phyloP scores from a whole-genome alignment of 2,797 vertebrate species.

The Linurgus olivaceus region DNA sequence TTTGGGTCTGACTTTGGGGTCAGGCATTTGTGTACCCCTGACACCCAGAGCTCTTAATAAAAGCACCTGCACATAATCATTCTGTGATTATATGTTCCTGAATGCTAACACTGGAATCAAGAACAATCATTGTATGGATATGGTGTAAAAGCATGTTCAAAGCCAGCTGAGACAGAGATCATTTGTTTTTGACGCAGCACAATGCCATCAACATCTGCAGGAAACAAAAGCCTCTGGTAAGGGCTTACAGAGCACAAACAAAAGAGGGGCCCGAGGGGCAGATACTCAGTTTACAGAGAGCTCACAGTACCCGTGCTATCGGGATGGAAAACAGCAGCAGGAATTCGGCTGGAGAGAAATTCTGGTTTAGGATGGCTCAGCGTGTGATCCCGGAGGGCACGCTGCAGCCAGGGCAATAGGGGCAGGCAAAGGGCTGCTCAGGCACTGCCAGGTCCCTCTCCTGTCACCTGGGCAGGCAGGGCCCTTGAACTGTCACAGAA shows the following conservation, averaged over 20 bases:
- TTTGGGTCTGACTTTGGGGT: no score
- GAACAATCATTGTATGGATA: neutral
- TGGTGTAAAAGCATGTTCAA: neutral
- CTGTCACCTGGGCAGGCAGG: neutral
- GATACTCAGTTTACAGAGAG: neutral
- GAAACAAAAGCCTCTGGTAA: neutral
- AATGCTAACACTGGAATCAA: neutral
- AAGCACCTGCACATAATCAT: no score
- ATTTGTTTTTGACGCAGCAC: neutral
- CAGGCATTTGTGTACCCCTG: no score
- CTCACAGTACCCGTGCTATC: neutral
- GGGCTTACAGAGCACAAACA: neutral
- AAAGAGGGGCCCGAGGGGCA: neutral
- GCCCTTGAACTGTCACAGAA: neutral
- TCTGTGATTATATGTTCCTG: no score
- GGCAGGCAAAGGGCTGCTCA: neutral
- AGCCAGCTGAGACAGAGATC: neutral
- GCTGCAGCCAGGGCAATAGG: neutral
- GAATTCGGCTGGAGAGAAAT: neutral
- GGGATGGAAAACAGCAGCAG: neutral
- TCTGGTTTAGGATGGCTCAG: neutral
- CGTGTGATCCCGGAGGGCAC: neutral
- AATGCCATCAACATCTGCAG: neutral
- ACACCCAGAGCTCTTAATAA: no score
- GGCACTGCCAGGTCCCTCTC: neutral